Evolutionary conservation across 2,113 vertebrate genomes (phyloP).

Genomic region (Illadopsis cleaveri): DNA sequence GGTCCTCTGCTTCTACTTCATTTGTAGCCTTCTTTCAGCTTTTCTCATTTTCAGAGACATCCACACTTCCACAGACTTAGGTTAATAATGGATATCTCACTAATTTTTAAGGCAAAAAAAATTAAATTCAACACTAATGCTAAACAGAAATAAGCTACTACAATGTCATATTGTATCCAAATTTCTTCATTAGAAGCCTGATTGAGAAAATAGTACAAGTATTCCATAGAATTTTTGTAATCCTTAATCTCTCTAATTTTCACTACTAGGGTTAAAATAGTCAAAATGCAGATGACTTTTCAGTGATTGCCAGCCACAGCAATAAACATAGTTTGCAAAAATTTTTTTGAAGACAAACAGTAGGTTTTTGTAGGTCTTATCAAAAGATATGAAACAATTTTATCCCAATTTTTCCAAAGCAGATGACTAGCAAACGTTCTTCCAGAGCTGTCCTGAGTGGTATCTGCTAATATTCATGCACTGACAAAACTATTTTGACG

Average conservation of each 20-base stretch:
- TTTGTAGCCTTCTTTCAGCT: neutral
- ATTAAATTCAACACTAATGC: neutral
- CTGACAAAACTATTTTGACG: neutral
- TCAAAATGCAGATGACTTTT: neutral
- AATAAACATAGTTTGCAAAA: neutral
- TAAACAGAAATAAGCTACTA: neutral
- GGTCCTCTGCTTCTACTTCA: neutral
- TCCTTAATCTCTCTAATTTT: neutral
- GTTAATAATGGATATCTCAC: neutral
- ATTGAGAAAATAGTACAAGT: neutral
- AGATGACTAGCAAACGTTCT: neutral
- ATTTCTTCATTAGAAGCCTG: neutral
- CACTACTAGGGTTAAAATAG: neutral
- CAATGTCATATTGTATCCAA: neutral
- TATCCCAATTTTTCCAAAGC: neutral
- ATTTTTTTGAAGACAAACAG: neutral
- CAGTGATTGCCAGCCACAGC: neutral
- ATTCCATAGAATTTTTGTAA: neutral
- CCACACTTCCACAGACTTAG: neutral
- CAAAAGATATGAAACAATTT: neutral
- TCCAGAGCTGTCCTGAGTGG: neutral
- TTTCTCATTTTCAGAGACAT: neutral
- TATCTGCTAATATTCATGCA: neutral
- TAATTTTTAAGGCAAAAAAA: neutral
- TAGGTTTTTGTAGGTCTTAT: neutral